Conservation (phyloP, 2,113 vertebrate genomes). For the Spilogale gracilis region DNA sequence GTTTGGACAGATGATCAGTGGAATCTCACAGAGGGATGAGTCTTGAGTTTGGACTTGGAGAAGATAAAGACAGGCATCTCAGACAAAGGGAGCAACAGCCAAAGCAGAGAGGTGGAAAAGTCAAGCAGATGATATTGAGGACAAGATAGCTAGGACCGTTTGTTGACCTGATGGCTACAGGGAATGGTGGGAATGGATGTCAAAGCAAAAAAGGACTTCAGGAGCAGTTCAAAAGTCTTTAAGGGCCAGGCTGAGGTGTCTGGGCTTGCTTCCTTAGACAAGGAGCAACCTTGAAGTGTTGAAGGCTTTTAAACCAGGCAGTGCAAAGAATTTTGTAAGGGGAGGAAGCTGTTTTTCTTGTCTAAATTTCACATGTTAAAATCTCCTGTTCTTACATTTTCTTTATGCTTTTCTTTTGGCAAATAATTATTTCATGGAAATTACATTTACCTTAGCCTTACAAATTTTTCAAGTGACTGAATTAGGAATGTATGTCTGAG, state of each 20-base stretch:
- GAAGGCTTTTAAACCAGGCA: neutral
- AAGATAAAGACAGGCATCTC: neutral
- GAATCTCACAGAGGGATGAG: neutral
- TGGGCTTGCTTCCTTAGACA: neutral
- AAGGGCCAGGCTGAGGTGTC: neutral
- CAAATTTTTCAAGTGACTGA: constrained; percentile 25
- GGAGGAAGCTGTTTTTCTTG: neutral
- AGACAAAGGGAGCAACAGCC: neutral
- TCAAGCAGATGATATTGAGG: neutral
- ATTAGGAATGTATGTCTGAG: neutral
- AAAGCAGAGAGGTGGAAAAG: neutral
- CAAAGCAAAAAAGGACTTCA: neutral
- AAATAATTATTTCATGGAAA: constrained; percentile 48
- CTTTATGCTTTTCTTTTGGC: neutral
- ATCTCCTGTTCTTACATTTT: neutral
- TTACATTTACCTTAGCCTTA: neutral
- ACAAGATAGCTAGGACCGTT: neutral
- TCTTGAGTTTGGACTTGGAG: neutral
- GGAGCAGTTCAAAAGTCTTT: neutral
- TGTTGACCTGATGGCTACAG: neutral
- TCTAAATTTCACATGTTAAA: neutral
- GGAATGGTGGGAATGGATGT: neutral
- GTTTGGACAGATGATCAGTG: neutral
- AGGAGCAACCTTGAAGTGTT: neutral
- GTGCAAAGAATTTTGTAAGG: neutral